Conservation (phyloP, 2,797 vertebrate genomes). For the Hypotaenidia philippensis region DNA sequence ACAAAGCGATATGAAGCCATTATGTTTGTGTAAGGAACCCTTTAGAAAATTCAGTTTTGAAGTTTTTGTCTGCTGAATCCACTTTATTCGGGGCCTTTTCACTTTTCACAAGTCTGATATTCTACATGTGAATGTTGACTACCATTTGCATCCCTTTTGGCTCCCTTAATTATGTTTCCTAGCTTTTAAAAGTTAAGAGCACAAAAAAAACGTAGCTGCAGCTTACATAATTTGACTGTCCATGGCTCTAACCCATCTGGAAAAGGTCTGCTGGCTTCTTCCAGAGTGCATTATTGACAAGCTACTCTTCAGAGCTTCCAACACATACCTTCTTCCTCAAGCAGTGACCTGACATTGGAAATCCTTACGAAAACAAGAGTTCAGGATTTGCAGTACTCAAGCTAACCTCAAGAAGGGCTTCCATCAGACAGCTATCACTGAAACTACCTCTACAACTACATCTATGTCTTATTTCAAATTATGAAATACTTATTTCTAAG, state of each 20-base stretch:
- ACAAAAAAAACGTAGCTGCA: background rate
- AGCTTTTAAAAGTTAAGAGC: background rate
- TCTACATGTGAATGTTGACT: background rate
- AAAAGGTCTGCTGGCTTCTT: background rate
- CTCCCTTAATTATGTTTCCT: background rate
- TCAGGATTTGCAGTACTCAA: background rate
- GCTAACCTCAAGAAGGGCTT: background rate
- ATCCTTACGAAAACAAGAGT: background rate
- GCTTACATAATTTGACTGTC: background rate
- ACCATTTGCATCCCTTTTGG: background rate
- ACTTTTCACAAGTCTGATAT: conserved; percentile 10
- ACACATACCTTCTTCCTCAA: background rate
- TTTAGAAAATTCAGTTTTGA: background rate
- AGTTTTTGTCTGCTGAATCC: background rate
- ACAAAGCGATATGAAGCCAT: background rate
- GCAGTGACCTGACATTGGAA: background rate
- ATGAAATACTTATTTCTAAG: background rate
- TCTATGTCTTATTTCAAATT: background rate
- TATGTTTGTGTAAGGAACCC: background rate
- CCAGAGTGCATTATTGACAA: background rate
- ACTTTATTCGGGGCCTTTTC: background rate
- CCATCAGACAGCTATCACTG: background rate
- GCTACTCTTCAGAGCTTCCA: background rate
- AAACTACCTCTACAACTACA: background rate
- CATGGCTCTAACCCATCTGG: background rate